A percentile compares a stretch with the other conserved stretches of the same genome.
phyloP scores from a whole-genome alignment of 2,888 invertebrate genomes.

The Pyrrhosoma nymphula region DNA sequence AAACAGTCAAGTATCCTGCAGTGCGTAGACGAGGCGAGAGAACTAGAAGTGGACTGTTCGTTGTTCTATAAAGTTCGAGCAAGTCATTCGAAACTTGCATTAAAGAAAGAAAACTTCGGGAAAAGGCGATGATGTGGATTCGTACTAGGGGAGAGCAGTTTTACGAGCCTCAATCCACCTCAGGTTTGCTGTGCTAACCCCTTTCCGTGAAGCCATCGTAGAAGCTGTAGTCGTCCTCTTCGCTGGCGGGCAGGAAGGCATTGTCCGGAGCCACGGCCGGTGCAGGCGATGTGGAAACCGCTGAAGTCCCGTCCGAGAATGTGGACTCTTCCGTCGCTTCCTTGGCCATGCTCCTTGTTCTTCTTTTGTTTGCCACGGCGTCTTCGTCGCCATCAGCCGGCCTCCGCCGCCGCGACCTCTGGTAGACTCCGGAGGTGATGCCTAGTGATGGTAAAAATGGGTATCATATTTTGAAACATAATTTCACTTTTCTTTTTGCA shows the following conservation, averaged over 20 bases:
- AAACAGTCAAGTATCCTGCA: neutral
- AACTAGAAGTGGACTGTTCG: neutral
- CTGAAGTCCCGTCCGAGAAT: neutral
- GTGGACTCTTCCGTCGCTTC: neutral
- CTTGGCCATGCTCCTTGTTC: constrained; percentile 50
- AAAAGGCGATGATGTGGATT: neutral
- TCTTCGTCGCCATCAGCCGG: neutral
- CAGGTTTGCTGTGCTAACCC: neutral
- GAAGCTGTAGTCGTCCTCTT: constrained; percentile 48
- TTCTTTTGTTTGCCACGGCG: neutral
- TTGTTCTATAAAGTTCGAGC: neutral
- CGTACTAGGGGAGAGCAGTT: neutral
- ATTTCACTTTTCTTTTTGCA: no score
- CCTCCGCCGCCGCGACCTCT: neutral
- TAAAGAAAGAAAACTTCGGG: neutral
- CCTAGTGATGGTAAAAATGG: no score
- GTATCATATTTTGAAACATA: no score
- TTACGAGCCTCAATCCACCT: neutral
- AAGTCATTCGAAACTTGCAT: neutral
- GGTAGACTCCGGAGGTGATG: neutral
- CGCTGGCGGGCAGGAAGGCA: constrained; percentile 49
- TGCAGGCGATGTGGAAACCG: constrained; percentile 23
- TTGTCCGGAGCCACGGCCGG: constrained; percentile 48
- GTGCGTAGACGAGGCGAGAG: neutral
- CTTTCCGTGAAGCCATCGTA: constrained; percentile 40